Conservation (phyloP, 2,888 invertebrate genomes). For the Oligia strigilis region DNA sequence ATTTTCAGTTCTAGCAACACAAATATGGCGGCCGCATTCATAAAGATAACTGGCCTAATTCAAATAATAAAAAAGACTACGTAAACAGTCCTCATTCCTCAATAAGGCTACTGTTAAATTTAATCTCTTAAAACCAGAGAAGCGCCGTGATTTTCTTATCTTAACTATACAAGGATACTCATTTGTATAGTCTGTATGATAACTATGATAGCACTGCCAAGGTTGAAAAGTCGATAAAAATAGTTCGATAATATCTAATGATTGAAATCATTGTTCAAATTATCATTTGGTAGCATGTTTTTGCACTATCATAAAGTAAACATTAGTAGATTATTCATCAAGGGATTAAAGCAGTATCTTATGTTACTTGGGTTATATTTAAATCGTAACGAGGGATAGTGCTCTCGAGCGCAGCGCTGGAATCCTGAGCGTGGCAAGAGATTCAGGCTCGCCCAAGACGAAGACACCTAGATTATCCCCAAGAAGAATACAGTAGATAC, state of each 20-base stretch:
- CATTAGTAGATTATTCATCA: neutral
- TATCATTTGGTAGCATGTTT: constrained; percentile 19
- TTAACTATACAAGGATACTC: constrained; percentile 27
- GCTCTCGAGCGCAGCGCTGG: too few relatives aligned
- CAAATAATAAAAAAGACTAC: constrained; percentile 33
- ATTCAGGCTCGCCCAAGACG: neutral
- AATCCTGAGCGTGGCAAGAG: neutral
- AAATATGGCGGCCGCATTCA: constrained; percentile 31
- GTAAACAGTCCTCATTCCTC: constrained; percentile 36
- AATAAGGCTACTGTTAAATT: constrained; percentile 34
- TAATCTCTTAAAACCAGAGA: constrained; percentile 23
- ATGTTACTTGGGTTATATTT: neutral
- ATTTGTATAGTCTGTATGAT: constrained; percentile 29
- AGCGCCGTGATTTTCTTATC: constrained; percentile 53
- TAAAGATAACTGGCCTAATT: constrained; percentile 29
- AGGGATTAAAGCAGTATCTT: neutral
- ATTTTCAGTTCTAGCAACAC: neutral
- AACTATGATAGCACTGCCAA: constrained; percentile 38
- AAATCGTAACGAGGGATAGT: neutral
- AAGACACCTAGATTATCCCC: neutral
- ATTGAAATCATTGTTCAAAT: constrained; percentile 36
- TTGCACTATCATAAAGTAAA: constrained; percentile 16
- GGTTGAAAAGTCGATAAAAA: constrained; percentile 15
- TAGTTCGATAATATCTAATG: constrained; percentile 31
- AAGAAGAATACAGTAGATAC: neutral